These are phyloP conservation scores for Mormyrus lacerda DNA, from an alignment of 2,113 vertebrate species.

Conservation along the genomic window DNA sequence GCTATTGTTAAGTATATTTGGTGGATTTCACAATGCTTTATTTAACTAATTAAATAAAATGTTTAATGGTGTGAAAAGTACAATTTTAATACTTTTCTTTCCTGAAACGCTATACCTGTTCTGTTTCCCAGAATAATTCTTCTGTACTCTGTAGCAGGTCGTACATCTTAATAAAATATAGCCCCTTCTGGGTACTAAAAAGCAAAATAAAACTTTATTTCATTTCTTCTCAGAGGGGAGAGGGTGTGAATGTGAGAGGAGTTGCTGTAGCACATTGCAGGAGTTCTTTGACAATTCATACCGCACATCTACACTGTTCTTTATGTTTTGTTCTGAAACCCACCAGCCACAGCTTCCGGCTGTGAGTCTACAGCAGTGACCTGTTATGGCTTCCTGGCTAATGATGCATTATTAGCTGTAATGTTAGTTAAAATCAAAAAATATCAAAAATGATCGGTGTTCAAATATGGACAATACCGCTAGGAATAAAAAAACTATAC, in stretches of 20 bases:
- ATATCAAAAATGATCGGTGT: background rate
- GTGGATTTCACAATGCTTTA: background rate
- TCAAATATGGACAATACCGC: background rate
- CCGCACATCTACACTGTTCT: background rate
- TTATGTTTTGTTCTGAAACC: background rate
- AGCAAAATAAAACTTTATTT: background rate
- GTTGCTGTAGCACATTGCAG: background rate
- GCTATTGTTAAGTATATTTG: background rate
- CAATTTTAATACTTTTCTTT: background rate
- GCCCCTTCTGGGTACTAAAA: background rate
- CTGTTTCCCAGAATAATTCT: background rate
- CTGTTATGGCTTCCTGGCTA: background rate
- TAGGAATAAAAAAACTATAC: background rate
- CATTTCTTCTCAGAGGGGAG: background rate
- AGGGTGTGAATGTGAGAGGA: background rate
- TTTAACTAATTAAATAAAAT: background rate
- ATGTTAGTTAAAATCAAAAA: background rate
- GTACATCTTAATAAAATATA: background rate
- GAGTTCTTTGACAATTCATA: background rate
- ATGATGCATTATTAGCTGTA: background rate
- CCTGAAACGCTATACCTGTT: background rate
- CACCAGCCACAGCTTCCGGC: background rate
- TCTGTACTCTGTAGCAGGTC: background rate
- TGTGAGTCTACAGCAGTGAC: background rate
- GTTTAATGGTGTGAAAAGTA: background rate